Conservation (phyloP, 2,113 vertebrate genomes). For the Notechis scutatus region DNA sequence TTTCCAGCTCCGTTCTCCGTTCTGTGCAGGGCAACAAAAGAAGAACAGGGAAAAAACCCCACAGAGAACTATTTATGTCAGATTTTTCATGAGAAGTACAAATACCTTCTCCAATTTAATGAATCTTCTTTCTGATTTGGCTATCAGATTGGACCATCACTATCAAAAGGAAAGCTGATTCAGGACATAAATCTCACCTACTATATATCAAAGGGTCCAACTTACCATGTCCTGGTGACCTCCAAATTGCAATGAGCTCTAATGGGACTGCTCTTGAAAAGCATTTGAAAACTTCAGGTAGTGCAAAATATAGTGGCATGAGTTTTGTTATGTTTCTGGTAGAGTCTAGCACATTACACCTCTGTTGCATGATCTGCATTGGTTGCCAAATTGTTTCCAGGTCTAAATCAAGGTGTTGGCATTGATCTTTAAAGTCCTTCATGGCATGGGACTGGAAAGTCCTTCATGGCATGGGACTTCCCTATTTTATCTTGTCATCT, state of each 20-base stretch:
- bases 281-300: neutral
- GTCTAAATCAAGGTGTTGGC: neutral
- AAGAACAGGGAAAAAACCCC: neutral
- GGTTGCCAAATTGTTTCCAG: neutral
- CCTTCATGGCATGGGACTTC: neutral
- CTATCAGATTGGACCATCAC: neutral
- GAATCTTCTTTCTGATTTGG: neutral
- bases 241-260: neutral
- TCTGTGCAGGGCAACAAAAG: no score
- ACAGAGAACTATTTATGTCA: neutral
- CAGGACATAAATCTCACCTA: neutral
- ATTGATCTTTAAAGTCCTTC: neutral
- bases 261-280: neutral
- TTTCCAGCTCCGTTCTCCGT: no score
- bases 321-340: neutral
- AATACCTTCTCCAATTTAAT: neutral
- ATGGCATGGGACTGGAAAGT: neutral
- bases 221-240: neutral
- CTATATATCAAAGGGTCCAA: neutral
- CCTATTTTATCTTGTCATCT: neutral
- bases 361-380: neutral
- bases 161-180: neutral
- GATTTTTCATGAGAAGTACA: neutral
- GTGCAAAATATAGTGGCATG: neutral
- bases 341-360: neutral